Evolutionary conservation across 64 coral and sea anemone species (phyloP).

Genomic region (Montipora foliosa): DNA sequence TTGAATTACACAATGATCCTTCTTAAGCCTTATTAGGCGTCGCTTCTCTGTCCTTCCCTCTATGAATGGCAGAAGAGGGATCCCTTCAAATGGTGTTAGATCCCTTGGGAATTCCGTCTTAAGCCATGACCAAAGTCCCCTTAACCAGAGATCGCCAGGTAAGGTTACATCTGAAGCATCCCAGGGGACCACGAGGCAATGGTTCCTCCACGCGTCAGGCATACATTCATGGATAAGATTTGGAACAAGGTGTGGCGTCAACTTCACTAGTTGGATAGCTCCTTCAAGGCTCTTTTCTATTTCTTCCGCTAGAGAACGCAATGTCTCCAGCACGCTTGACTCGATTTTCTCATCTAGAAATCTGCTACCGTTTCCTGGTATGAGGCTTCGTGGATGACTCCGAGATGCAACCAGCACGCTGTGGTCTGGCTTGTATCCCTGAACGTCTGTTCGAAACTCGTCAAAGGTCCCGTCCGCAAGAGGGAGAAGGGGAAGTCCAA

Average conservation of each 20-base stretch:
- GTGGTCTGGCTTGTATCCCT: conserved; percentile 37
- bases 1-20: conserved; percentile 80
- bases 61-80: conserved; percentile 75
- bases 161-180: conserved; percentile 51
- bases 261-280: conserved; percentile 74
- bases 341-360: conserved; percentile 80
- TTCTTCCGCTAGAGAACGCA: conserved; percentile 57
- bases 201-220: conserved; percentile 34
- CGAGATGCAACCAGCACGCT: conserved; percentile 75
- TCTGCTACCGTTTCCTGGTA: conserved; percentile 58
- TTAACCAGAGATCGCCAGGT: conserved; percentile 77
- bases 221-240: conserved; percentile 53
- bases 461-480: conserved; percentile 81
- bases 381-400: conserved; percentile 58
- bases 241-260: conserved; percentile 49
- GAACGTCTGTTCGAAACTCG: conserved; percentile 69
- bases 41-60: conserved; percentile 51
- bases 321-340: conserved; percentile 32
- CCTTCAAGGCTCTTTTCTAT: conserved; percentile 44
- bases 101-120: conserved; percentile 84
- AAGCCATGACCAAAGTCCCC: conserved; percentile 89
- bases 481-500: conserved; percentile 87
- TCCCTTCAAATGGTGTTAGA: conserved; percentile 78
- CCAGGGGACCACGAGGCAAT: conserved; percentile 71
- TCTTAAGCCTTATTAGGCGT: conserved; percentile 76